A percentile compares a stretch with the other conserved stretches of the same genome.
Conservation (phyloP, 2,888 invertebrate species). For the Eilema depressum region DNA sequence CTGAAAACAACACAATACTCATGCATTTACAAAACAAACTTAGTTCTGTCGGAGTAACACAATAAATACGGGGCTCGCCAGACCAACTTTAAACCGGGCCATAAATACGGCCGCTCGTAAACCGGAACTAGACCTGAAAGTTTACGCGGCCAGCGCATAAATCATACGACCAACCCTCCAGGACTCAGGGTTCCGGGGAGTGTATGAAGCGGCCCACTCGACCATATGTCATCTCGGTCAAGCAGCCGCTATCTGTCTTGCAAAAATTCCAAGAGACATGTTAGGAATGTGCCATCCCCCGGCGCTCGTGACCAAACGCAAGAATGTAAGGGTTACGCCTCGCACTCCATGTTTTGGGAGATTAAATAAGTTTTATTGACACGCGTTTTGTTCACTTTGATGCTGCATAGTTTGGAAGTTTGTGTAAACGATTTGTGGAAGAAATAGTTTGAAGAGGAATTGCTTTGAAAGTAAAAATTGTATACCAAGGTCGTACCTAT, state of each 20-base stretch:
- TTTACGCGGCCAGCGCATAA: constrained; percentile 60
- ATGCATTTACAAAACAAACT: constrained; percentile 45
- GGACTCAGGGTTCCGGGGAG: constrained; percentile 71
- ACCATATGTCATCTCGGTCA: constrained; percentile 84
- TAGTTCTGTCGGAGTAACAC: constrained; percentile 55
- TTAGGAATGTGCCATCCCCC: constrained; percentile 72
- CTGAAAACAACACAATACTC: constrained; percentile 34
- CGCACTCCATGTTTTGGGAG: constrained; percentile 45
- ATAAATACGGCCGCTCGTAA: constrained; percentile 75
- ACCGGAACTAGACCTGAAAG: constrained; percentile 63
- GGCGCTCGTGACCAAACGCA: constrained; percentile 47
- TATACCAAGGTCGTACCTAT: too few relatives aligned
- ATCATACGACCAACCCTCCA: constrained; percentile 61
- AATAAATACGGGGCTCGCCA: constrained; percentile 53
- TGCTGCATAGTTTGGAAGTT: constrained; percentile 26
- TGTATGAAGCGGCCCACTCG: constrained; percentile 69
- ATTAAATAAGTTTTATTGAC: constrained; percentile 53
- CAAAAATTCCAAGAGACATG: constrained; percentile 81
- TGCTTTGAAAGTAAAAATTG: background rate
- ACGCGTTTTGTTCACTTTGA: constrained; percentile 19
- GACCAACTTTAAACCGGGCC: constrained; percentile 70
- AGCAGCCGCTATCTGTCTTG: constrained; percentile 82
- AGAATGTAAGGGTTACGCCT: constrained; percentile 64
- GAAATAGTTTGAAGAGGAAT: background rate
- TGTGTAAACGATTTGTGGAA: constrained; percentile 5